Evolutionary conservation across 1,140 invertebrate species (phyloP).

Genomic region (Dendrolimus kikuchii): DNA sequence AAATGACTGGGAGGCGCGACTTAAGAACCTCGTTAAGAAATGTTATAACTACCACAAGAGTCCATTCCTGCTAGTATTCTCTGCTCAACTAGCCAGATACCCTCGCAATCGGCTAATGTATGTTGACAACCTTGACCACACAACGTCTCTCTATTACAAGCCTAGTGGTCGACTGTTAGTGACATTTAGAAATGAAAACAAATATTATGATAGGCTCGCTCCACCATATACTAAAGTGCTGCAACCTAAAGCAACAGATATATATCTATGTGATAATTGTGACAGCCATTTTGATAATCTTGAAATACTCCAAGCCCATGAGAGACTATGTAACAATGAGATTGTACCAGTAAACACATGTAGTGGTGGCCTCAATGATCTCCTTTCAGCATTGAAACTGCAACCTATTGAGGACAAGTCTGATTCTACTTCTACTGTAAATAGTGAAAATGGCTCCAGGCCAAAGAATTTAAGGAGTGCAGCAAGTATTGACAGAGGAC

Average conservation of each 20-base stretch:
- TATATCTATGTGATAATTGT: constrained; percentile 83
- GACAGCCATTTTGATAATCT: constrained; percentile 73
- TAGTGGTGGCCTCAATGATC: constrained; percentile 44
- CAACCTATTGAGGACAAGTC: constrained; percentile 22
- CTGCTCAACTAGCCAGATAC: constrained; percentile 77
- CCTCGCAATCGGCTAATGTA: constrained; percentile 77
- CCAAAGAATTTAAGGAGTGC: constrained; percentile 40
- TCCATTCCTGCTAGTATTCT: constrained; percentile 80
- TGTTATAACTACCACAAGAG: constrained; percentile 83
- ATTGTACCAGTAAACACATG: constrained; percentile 26
- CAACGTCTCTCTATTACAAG: constrained; percentile 80
- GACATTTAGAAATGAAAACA: constrained; percentile 83
- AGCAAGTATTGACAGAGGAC: constrained; percentile 50
- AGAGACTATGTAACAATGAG: constrained; percentile 62
- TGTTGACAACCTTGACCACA: constrained; percentile 81
- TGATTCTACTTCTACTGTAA: constrained; percentile 13
- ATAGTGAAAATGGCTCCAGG: constrained; percentile 23
- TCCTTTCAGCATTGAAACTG: constrained; percentile 52
- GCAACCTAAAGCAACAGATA: constrained; percentile 69
- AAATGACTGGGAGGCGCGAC: constrained; percentile 75
- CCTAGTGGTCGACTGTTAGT: constrained; percentile 77
- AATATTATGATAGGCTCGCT: constrained; percentile 73
- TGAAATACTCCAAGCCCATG: constrained; percentile 52
- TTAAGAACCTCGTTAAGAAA: constrained; percentile 78
- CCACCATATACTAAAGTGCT: constrained; percentile 20